Percentiles rank a stretch among this genome's conserved stretches.
phyloP scores from a whole-genome alignment of 2,797 vertebrate genomes.

The Hemitrygon akajei region DNA sequence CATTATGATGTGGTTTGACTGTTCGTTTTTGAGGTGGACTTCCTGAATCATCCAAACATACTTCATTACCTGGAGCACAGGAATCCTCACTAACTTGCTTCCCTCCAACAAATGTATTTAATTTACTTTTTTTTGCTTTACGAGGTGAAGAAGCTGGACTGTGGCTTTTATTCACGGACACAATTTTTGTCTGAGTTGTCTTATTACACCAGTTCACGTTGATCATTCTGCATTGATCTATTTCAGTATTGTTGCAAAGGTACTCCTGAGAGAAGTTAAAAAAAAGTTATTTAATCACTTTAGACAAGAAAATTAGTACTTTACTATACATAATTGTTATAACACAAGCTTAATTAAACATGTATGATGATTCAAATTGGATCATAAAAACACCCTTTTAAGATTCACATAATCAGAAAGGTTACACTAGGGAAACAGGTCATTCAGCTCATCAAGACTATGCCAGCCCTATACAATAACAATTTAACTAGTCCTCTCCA shows the following conservation, averaged over 20 bases:
- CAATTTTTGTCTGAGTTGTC: not conserved
- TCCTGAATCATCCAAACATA: slow-evolving; percentile 15
- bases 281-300: not conserved
- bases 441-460: too few relatives aligned
- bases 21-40: slow-evolving; percentile 10
- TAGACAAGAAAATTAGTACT: not conserved
- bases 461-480: too few relatives aligned
- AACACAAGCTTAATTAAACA: not conserved
- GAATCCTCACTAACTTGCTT: not conserved
- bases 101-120: not conserved
- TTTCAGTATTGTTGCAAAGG: not conserved
- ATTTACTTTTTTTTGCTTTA: slow-evolving; percentile 29
- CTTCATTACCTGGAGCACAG: not conserved
- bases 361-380: not conserved
- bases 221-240: slow-evolving; percentile 18
- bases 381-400: not conserved
- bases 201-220: not conserved
- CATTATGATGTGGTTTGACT: slow-evolving; percentile 19
- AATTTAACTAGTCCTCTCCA: too few relatives aligned
- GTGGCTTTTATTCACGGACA: not conserved
- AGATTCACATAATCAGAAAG: not conserved
- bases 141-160: not conserved
- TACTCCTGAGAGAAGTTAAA: not conserved
- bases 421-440: too few relatives aligned
- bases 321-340: not conserved